Percentiles rank a stretch among this genome's conserved stretches.
These are phyloP conservation scores for Marmota monax DNA, from an alignment of 2,113 vertebrate species.

Conservation along the genomic window DNA sequence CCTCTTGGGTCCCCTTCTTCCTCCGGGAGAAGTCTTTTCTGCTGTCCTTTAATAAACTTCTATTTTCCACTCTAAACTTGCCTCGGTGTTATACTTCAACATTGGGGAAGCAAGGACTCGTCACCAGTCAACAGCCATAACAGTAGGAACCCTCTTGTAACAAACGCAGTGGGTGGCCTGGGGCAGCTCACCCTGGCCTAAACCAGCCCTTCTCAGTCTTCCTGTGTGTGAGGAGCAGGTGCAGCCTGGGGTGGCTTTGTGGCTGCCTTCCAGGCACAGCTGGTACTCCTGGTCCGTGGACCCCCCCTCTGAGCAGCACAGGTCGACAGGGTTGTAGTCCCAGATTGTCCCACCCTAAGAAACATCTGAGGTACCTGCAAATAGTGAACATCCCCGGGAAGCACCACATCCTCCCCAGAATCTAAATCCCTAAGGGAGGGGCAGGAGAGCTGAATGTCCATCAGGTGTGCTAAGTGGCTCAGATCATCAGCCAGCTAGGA, in stretches of 20 bases:
- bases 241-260: not conserved
- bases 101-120: too few relatives aligned
- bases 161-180: not conserved
- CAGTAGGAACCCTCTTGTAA: not conserved
- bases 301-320: not conserved
- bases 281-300: accelerated
- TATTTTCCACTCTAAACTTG: too few relatives aligned
- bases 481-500: not conserved
- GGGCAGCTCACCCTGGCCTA: too few relatives aligned
- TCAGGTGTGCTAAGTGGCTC: not conserved
- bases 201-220: not conserved
- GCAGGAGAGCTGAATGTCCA: not conserved
- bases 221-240: not conserved
- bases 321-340: not conserved
- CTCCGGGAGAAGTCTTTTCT: too few relatives aligned
- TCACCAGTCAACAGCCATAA: too few relatives aligned
- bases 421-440: not conserved
- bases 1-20: too few relatives aligned
- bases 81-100: too few relatives aligned
- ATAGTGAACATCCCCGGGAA: not conserved
- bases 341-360: not conserved
- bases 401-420: not conserved
- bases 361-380: not conserved
- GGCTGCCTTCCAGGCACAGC: not conserved
- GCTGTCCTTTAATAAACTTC: too few relatives aligned